Conservation (phyloP, 35 echinoderm and acorn worm genomes). For the Eucidaris tribuloides region DNA sequence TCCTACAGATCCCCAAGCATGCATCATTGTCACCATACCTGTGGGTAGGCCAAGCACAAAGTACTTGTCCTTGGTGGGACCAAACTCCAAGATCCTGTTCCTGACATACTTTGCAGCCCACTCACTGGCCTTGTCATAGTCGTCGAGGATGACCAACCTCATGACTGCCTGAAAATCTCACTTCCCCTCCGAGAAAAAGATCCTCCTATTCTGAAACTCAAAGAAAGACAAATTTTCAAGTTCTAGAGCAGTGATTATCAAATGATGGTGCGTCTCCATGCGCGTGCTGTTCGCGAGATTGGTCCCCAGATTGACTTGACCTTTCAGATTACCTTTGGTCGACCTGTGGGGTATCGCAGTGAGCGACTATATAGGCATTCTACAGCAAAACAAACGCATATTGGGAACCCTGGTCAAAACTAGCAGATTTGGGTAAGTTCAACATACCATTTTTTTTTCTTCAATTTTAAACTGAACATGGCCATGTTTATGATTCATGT, state of each 20-base stretch:
- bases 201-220: not conserved
- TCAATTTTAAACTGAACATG: too few relatives aligned
- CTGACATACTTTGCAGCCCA: constrained; percentile 99
- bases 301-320: too few relatives aligned
- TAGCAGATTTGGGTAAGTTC: too few relatives aligned
- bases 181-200: not conserved
- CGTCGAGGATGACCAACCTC: constrained; percentile 87
- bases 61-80: constrained; percentile 72
- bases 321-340: not conserved
- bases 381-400: too few relatives aligned
- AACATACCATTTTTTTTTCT: too few relatives aligned
- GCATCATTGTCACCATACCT: constrained; percentile 48
- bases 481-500: too few relatives aligned
- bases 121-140: constrained; percentile 83
- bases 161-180: constrained; percentile 40
- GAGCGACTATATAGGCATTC: too few relatives aligned
- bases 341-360: not conserved
- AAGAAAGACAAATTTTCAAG: not conserved
- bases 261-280: not conserved
- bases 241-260: not conserved
- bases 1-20: too few relatives aligned
- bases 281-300: not conserved
- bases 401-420: too few relatives aligned
- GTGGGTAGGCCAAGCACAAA: constrained; percentile 91
- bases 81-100: constrained; percentile 90